Evolutionary conservation across 2,888 invertebrate genomes (phyloP), one percentile per base, ranked within the genome.

Genomic region (Sphinx pinastri): DNA sequence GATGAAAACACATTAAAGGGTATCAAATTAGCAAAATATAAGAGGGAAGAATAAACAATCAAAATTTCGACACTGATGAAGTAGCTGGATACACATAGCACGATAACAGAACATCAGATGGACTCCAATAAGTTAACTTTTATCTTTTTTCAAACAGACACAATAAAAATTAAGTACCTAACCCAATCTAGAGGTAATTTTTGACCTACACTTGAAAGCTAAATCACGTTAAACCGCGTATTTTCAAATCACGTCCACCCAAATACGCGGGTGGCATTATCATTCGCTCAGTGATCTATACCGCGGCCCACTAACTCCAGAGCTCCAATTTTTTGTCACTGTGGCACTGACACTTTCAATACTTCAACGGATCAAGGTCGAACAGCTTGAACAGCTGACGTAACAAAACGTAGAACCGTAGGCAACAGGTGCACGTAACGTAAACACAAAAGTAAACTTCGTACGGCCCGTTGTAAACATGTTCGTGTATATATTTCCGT

Each of bases 291-390:
- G 5, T 38, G 52, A 14, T 52, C 52, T 31, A 31, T 16, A 74
- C 79, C 78, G 14, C 47, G 57, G 57, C 72, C 71, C 63, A 63
- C 71, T 72, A 74, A 71, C 71, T 72, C 38, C 25, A 72, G 8
- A 51, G 51, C 68, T 75, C 57, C 73, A 71, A 75, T 79, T 77
- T 81, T 79, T 73, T 77, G 74, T 73, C 71, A 71, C 73, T 70
- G 49, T 59, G 51, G 51, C 38, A 38, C 67, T 51, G 76, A 76
- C 77, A 76, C 79, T 74, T 76, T 75, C 79, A 71, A 77, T 80
- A 79, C 81, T 80, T 74, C 55, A 55, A 78, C 81, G 79, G 80
- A 87, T 86, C 86, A 87, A 87, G 86, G 85, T 77, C 84, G 80
- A 76, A 82, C 84, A 84, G 77, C 77, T 74, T 84, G 80, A 76